These are phyloP conservation scores for Megathymus violae DNA, from an alignment of 1,140 invertebrate genomes.

Conservation along the genomic window DNA sequence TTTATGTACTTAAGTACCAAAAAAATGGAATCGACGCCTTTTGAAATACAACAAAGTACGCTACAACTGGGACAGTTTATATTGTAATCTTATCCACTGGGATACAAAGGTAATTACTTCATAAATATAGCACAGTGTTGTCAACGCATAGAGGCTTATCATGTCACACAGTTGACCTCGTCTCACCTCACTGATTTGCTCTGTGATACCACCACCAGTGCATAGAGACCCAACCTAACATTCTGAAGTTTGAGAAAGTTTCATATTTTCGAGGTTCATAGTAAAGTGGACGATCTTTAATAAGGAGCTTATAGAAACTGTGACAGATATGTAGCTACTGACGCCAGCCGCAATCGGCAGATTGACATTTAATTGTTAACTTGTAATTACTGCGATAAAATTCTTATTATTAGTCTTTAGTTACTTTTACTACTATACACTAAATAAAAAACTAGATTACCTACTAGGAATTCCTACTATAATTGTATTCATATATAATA, in stretches of 20 bases:
- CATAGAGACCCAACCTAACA: slow-evolving; percentile 27
- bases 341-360: slow-evolving; percentile 44
- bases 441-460: too few relatives aligned
- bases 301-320: slow-evolving; percentile 44
- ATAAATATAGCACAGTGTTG: slow-evolving; percentile 55
- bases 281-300: slow-evolving; percentile 35
- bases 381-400: slow-evolving; percentile 45
- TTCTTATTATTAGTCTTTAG: too few relatives aligned
- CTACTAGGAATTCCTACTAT: too few relatives aligned
- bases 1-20: slow-evolving; percentile 1
- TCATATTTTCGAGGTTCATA: slow-evolving; percentile 20
- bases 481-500: too few relatives aligned
- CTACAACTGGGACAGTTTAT: slow-evolving; percentile 15
- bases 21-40: background rate
- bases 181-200: slow-evolving; percentile 67
- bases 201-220: slow-evolving; percentile 48
- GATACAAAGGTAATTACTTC: slow-evolving; percentile 53
- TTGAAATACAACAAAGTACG: slow-evolving; percentile 12
- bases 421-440: too few relatives aligned
- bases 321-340: slow-evolving; percentile 54
- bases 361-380: slow-evolving; percentile 53
- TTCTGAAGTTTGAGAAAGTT: background rate
- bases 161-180: slow-evolving; percentile 54
- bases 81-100: slow-evolving; percentile 44
- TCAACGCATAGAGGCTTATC: slow-evolving; percentile 59